Conservation (phyloP, 2,888 invertebrate genomes). For the Eurytoma californica region DNA sequence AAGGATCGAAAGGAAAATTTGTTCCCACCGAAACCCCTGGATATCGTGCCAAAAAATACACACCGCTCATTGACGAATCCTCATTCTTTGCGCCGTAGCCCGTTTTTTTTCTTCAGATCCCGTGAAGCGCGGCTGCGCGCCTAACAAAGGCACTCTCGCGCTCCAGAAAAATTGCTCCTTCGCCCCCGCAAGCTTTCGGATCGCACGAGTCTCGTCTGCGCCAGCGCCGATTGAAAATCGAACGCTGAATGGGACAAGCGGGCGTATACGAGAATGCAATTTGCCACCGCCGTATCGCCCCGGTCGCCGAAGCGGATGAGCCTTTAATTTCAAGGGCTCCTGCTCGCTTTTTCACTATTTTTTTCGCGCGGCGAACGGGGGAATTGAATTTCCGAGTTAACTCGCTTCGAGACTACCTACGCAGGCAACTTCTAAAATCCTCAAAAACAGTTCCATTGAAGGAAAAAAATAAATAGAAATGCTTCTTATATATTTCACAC, state of each 20-base stretch:
- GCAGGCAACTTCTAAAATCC: too few species aligned
- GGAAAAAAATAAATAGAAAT: too few species aligned
- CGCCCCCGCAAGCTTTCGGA: slow-evolving; percentile 7
- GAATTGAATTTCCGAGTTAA: neutral
- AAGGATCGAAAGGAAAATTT: too few species aligned
- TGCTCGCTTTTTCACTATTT: slow-evolving; percentile 7
- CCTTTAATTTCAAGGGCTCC: slow-evolving; percentile 30
- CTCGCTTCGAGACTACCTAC: neutral
- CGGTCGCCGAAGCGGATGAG: slow-evolving; percentile 12
- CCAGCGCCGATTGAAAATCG: slow-evolving; percentile 12
- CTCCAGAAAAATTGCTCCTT: slow-evolving; percentile 5
- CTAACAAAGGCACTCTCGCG: too few species aligned
- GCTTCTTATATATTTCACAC: too few species aligned
- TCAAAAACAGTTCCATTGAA: too few species aligned
- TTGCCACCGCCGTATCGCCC: neutral
- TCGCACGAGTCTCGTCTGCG: neutral
- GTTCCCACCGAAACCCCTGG: too few species aligned
- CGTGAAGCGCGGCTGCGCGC: too few species aligned
- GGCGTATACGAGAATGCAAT: slow-evolving; percentile 20
- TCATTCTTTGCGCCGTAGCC: too few species aligned
- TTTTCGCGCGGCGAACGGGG: neutral
- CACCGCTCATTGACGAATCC: too few species aligned
- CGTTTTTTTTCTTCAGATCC: too few species aligned
- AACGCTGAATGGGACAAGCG: neutral
- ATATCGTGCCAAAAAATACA: too few species aligned